Evolutionary conservation across 2,888 invertebrate species (phyloP).

Genomic region (Melipona bicolor): DNA sequence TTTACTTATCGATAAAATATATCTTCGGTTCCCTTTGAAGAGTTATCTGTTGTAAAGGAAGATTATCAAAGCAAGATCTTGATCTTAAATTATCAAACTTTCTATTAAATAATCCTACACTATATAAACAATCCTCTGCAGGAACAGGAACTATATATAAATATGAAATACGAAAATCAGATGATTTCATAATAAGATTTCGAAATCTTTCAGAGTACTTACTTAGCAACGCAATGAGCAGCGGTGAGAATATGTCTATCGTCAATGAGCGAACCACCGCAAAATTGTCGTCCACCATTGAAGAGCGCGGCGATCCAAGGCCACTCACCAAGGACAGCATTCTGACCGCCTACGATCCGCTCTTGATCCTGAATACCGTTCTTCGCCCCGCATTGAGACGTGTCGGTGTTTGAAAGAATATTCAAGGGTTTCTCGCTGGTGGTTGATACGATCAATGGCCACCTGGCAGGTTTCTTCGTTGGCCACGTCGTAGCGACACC

Average conservation of each 20-base stretch:
- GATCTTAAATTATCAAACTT: too few relatives aligned
- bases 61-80: neutral
- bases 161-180: neutral
- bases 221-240: conserved; percentile 96
- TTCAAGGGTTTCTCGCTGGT: conserved; percentile 53
- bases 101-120: neutral
- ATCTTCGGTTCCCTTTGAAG: too few relatives aligned
- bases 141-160: neutral
- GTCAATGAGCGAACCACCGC: conserved; percentile 94
- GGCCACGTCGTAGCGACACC: conserved; percentile 80
- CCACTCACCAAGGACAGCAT: conserved; percentile 93
- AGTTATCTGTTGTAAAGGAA: neutral
- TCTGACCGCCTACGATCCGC: conserved; percentile 93
- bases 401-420: conserved; percentile 64
- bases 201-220: conserved; percentile 73
- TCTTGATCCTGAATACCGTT: conserved; percentile 93
- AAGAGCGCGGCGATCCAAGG: conserved; percentile 94
- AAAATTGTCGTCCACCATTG: conserved; percentile 93
- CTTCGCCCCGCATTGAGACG: conserved; percentile 89
- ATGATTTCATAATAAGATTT: conserved; percentile 13
- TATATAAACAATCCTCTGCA: neutral
- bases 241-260: conserved; percentile 92
- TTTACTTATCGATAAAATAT: too few relatives aligned
- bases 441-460: conserved; percentile 68
- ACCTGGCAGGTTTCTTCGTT: conserved; percentile 80